A percentile compares a stretch with the other conserved stretches of the same genome.
These are phyloP conservation scores for Megastigmus dorsalis DNA, from an alignment of 2,888 invertebrate species.

Conservation along the genomic window DNA sequence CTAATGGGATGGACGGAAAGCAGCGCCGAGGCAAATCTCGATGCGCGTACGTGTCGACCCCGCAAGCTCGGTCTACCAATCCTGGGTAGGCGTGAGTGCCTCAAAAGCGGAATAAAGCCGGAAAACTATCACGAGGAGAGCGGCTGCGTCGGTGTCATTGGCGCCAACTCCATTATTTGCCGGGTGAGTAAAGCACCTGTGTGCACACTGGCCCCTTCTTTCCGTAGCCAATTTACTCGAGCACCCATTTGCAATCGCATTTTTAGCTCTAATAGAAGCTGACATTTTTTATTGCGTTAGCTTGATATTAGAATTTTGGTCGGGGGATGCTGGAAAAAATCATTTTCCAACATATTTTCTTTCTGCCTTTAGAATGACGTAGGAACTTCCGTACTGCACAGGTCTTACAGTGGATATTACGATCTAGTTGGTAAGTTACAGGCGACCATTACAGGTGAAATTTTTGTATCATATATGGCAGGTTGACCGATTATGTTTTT, in stretches of 20 bases:
- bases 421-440: conserved; percentile 76
- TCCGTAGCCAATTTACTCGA: too few species aligned
- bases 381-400: conserved; percentile 77
- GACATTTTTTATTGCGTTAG: too few species aligned
- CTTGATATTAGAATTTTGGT: too few species aligned
- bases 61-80: conserved; percentile 77
- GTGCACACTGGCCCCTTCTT: too few species aligned
- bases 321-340: too few species aligned
- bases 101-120: conserved; percentile 68
- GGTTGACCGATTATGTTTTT: neutral
- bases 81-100: conserved; percentile 74
- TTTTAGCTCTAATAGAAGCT: too few species aligned
- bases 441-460: too few species aligned
- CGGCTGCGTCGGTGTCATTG: conserved; percentile 77
- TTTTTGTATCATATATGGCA: neutral
- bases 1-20: conserved; percentile 74
- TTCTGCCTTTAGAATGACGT: conserved; percentile 76
- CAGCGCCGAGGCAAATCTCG: conserved; percentile 49
- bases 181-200: conserved; percentile 75
- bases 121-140: conserved; percentile 75
- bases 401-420: conserved; percentile 75
- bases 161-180: conserved; percentile 75
- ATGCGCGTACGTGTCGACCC: conserved; percentile 74
- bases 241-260: too few species aligned
- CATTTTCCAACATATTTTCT: too few species aligned